Percentiles rank a stretch among this genome's conserved stretches.
Evolutionary conservation across 2,797 vertebrate species (phyloP).

Genomic region (Gymnocypris eckloni): DNA sequence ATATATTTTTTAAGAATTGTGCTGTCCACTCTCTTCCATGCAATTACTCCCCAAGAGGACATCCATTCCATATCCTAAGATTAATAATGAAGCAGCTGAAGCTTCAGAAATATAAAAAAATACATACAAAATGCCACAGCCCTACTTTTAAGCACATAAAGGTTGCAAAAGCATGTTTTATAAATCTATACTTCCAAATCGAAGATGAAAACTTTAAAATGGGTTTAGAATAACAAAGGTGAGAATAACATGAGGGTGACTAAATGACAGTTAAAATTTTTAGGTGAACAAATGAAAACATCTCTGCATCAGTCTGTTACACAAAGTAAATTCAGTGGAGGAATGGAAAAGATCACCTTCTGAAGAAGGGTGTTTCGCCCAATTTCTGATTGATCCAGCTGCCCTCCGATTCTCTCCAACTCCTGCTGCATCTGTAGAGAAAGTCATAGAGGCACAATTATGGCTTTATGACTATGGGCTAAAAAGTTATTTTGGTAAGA

Average conservation of each 20-base stretch:
- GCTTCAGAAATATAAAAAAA: not conserved
- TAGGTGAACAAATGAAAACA: not conserved
- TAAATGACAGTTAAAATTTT: not conserved
- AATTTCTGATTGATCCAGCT: slow-evolving; percentile 85
- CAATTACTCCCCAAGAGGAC: not conserved
- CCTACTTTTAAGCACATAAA: not conserved
- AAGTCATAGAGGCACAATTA: slow-evolving; percentile 6
- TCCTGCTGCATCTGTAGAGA: slow-evolving; percentile 83
- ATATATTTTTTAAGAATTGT: not conserved
- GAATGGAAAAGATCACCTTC: slow-evolving; percentile 77
- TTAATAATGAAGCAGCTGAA: not conserved
- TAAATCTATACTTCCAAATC: not conserved
- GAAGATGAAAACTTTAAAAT: not conserved
- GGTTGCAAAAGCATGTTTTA: not conserved
- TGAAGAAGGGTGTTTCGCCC: slow-evolving; percentile 83
- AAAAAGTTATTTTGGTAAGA: not conserved
- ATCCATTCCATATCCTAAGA: too few relatives aligned
- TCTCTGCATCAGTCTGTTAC: not conserved
- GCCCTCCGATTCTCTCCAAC: slow-evolving; percentile 80
- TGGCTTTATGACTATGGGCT: not conserved
- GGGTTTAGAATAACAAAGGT: not conserved
- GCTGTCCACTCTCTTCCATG: not conserved
- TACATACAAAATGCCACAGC: not conserved
- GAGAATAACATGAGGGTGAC: not conserved
- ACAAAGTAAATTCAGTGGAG: not conserved